Evolutionary conservation across 2,888 invertebrate genomes (phyloP).

Genomic region (Apodemia mormo): DNA sequence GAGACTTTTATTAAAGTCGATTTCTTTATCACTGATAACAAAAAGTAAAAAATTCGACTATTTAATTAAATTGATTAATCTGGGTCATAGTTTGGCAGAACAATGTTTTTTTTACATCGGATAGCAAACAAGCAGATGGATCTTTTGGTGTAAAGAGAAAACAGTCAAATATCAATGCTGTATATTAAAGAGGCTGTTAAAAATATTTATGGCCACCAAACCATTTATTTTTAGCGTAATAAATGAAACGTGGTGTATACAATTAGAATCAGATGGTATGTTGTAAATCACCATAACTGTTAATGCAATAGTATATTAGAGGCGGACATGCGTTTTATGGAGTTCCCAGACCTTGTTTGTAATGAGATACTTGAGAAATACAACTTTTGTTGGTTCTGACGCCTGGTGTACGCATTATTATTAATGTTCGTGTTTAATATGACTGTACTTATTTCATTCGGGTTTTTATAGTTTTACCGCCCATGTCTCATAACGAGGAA

Average conservation of each 20-base stretch:
- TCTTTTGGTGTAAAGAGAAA: no score
- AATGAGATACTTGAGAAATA: not conserved
- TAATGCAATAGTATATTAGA: not conserved
- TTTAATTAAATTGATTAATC: constrained; percentile 7
- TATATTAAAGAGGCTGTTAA: no score
- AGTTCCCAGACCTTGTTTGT: constrained; percentile 2
- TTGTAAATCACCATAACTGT: not conserved
- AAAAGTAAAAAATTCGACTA: not conserved
- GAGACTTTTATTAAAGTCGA: not conserved
- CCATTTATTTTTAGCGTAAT: not conserved
- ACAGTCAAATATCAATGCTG: no score
- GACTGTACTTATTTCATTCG: not conserved
- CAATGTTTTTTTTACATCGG: no score
- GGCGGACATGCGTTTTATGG: not conserved
- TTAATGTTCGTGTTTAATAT: not conserved
- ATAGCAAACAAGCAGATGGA: no score
- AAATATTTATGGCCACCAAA: not conserved
- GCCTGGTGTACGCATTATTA: not conserved
- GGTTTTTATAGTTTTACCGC: no score
- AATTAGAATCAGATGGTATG: not conserved
- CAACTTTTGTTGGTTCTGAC: not conserved
- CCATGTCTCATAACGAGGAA: no score
- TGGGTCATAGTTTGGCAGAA: no score
- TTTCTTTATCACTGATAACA: constrained; percentile 4
- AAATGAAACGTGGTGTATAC: not conserved